phyloP scores from a whole-genome alignment of 2,888 invertebrate species.

The Agapostemon virescens region DNA sequence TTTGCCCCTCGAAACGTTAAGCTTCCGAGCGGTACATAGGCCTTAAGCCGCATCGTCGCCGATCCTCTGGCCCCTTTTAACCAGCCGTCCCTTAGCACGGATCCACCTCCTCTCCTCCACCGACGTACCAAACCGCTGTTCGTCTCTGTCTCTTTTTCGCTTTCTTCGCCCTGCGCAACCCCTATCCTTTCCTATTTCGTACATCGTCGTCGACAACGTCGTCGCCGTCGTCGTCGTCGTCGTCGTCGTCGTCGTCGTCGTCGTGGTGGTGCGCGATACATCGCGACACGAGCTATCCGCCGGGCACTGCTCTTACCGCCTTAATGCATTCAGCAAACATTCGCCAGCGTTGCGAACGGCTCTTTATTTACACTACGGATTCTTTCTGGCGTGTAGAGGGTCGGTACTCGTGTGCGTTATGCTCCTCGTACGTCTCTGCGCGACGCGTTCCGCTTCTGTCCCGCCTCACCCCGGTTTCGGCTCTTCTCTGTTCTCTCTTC shows the following conservation, averaged over 20 bases:
- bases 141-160: not conserved
- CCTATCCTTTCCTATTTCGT: slow-evolving; percentile 24
- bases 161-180: slow-evolving; percentile 36
- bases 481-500: not conserved
- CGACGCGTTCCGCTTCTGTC: not conserved
- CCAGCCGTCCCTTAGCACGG: slow-evolving; percentile 38
- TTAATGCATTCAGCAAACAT: slow-evolving; percentile 79
- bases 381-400: slow-evolving; percentile 58
- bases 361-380: slow-evolving; percentile 78
- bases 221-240: not conserved
- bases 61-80: slow-evolving; percentile 56
- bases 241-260: slow-evolving; percentile 5
- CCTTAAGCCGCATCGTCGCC: slow-evolving; percentile 78
- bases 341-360: slow-evolving; percentile 69
- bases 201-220: not conserved
- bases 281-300: slow-evolving; percentile 59
- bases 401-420: slow-evolving; percentile 30
- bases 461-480: not conserved
- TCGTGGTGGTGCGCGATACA: slow-evolving; percentile 57
- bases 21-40: slow-evolving; percentile 74
- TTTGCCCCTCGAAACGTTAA: slow-evolving; percentile 69
- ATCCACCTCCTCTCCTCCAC: slow-evolving; percentile 2
- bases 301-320: slow-evolving; percentile 69
- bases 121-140: not conserved
- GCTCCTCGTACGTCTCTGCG: slow-evolving; percentile 38